Base-by-base conservation (phyloP, 2,888 invertebrate genomes). In the Camptogramma bilineatum region DNA sequence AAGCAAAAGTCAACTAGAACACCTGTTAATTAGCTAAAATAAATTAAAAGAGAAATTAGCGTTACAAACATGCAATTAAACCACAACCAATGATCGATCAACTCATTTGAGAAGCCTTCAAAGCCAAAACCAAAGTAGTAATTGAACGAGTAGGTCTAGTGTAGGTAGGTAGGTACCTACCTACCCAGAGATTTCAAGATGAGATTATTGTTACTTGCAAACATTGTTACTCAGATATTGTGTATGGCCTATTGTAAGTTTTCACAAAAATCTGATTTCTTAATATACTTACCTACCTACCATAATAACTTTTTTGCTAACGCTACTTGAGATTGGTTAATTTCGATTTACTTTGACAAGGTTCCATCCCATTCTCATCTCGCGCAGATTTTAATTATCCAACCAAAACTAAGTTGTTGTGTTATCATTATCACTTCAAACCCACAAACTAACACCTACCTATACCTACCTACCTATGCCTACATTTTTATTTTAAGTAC, bases 241-340 rank as follows among this genome's bases (percentile, higher is more conserved):
- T 54, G 13, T 44, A 17, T 53, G 47, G 47, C 47, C 18, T 48
- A 21, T n/a, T 31, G 55, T 56, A 48, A 56, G 55, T 56, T 31
- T n/a, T 39, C 9, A 13, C 0, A 13, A 39, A 13, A 13, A 39
- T 2, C 34, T 13, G 28, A 28, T 28, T 28, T 28, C 5, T 24
- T 24, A 4, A n/a, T 24, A 24, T 24, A 24, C 4, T 24, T 21
- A 50, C 50, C 28, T 50, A 48, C 48, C 4, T 44, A 18, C 52
- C 24, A 24, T 24, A 24, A 24, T 4, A 24, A 4, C 24, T 2
- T 24, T 24, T n/a, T n/a, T n/a, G n/a, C n/a, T n/a, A n/a, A n/a
- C n/a, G n/a, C n/a, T n/a, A n/a, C n/a, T n/a, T n/a, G n/a, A n/a
- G n/a, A n/a, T n/a, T n/a, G n/a, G n/a, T n/a, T n/a, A n/a, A n/a